phyloP scores from a whole-genome alignment of 2,888 invertebrate genomes.

The Terebella lapidaria region DNA sequence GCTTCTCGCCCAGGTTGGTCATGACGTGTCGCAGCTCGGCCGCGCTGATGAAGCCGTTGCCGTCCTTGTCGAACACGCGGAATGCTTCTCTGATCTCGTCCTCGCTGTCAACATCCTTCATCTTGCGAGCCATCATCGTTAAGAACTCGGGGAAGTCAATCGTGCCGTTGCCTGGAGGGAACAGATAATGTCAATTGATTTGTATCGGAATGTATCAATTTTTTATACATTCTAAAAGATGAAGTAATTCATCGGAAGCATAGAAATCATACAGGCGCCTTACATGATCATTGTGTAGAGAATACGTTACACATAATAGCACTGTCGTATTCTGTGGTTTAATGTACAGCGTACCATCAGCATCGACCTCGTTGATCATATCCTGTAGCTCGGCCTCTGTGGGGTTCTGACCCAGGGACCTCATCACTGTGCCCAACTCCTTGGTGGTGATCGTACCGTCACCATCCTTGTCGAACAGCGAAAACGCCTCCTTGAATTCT shows the following conservation, averaged over 20 bases:
- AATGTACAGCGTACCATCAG: constrained; percentile 69
- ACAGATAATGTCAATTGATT: no score
- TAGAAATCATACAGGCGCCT: no score
- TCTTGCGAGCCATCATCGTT: constrained; percentile 99
- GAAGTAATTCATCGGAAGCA: no score
- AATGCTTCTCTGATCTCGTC: constrained; percentile 98
- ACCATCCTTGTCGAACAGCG: constrained; percentile 99
- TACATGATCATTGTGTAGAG: no score
- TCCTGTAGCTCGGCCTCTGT: constrained; percentile 99
- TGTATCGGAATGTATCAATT: no score
- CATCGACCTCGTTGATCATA: constrained; percentile 99
- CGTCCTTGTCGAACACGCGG: constrained; percentile 97
- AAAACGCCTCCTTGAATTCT: constrained; percentile 99
- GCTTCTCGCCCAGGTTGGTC: constrained; percentile 98
- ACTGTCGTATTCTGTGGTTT: no score
- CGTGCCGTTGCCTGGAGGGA: constrained; percentile 88
- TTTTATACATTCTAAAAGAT: no score
- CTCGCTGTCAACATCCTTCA: constrained; percentile 98
- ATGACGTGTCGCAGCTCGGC: constrained; percentile 98
- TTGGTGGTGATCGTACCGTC: constrained; percentile 99
- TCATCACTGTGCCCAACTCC: constrained; percentile 98
- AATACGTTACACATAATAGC: no score
- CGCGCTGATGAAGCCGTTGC: constrained; percentile 97
- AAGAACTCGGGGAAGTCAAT: constrained; percentile 99
- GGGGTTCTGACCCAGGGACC: constrained; percentile 97